Conservation (phyloP, 2,888 invertebrate genomes). For the Chrysolina americana region DNA sequence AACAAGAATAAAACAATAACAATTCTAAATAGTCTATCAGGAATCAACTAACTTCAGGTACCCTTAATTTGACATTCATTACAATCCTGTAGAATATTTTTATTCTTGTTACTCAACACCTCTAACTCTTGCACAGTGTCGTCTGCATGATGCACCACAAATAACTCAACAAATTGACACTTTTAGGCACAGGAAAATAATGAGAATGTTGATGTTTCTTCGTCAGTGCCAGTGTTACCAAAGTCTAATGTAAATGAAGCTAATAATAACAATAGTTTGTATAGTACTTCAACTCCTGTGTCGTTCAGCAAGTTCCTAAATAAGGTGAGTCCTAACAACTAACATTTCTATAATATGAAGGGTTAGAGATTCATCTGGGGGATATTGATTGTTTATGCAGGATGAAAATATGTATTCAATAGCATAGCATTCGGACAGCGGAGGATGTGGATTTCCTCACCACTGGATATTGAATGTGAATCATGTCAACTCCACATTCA, state of each 20-base stretch:
- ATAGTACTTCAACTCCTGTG: conserved; percentile 60
- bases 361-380: too few species aligned
- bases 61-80: too few species aligned
- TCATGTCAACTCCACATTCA: too few species aligned
- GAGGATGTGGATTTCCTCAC: too few species aligned
- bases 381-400: too few species aligned
- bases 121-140: conserved; percentile 46
- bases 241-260: conserved; percentile 51
- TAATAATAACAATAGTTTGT: conserved; percentile 56
- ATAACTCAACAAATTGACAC: conserved; percentile 42
- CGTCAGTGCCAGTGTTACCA: conserved; percentile 57
- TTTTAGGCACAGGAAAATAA: conserved; percentile 57
- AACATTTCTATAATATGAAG: background rate
- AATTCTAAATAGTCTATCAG: too few species aligned
- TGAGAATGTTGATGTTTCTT: conserved; percentile 52
- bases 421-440: too few species aligned
- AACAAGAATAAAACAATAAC: conserved; percentile 23
- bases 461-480: too few species aligned
- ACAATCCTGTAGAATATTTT: background rate
- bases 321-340: conserved; percentile 56
- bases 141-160: conserved; percentile 53
- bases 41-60: too few species aligned
- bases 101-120: conserved; percentile 29
- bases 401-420: too few species aligned
- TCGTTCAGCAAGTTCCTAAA: conserved; percentile 62